phyloP scores from a whole-genome alignment of 2,797 vertebrate genomes.

The Mycteria americana region DNA sequence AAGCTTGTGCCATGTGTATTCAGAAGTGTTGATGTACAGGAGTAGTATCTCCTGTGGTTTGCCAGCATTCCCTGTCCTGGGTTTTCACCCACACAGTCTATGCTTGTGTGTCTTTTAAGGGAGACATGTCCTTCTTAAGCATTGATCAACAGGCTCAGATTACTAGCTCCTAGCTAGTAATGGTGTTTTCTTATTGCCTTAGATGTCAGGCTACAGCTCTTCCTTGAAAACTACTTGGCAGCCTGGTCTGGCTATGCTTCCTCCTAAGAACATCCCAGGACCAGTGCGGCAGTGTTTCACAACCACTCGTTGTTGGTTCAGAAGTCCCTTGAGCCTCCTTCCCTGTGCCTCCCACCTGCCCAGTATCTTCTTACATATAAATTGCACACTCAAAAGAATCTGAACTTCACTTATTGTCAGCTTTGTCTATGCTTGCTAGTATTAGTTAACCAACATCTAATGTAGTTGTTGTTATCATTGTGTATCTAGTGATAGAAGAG shows the following conservation, averaged over 20 bases:
- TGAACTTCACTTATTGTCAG: not conserved
- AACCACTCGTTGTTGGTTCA: rapidly evolving
- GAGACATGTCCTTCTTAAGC: not conserved
- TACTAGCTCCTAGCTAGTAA: not conserved
- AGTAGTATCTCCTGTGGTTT: not conserved
- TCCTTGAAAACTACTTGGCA: not conserved
- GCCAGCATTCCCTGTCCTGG: not conserved
- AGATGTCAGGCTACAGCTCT: not conserved
- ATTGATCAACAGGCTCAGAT: not conserved
- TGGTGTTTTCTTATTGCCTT: not conserved
- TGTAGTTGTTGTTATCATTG: not conserved
- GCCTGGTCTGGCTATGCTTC: not conserved
- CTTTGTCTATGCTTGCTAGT: not conserved
- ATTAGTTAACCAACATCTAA: not conserved
- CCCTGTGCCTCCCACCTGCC: no score
- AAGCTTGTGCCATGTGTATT: not conserved
- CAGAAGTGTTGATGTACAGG: not conserved
- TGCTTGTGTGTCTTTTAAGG: not conserved
- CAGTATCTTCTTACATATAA: not conserved
- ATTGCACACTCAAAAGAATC: not conserved
- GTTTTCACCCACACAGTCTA: not conserved
- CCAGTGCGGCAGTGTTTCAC: not conserved
- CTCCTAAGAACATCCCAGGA: not conserved
- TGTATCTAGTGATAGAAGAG: not conserved
- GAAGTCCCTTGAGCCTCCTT: not conserved